Base-by-base conservation (phyloP, 2,797 vertebrate species). In the Sebastes taczanowskii region DNA sequence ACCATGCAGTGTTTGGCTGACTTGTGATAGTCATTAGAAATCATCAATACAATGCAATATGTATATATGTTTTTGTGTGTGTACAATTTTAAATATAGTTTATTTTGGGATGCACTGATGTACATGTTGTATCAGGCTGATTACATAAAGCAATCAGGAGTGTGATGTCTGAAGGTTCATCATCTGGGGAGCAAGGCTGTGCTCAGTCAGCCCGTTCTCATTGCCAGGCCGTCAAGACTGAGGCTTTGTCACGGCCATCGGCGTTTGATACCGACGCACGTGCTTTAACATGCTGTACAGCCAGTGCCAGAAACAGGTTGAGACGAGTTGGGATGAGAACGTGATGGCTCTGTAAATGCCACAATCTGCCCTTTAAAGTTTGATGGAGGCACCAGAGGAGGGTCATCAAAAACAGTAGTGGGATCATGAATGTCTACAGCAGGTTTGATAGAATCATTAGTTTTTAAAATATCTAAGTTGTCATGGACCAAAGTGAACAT, bases 31-130 rank as follows among this genome's bases (percentile, higher is more conserved):
- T 77, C 46, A n/a, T 70, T 66, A 4, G 23, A 22, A 59, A 59
- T 25, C 46, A 55, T 69, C 35, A 74, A 55, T 71, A 63, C 20
- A 52, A 53, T n/a, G 10, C 64, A 3, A 10, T 74, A 13, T 68
- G 5, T 32, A 34, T 25, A 49, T 25, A 7, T 25, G 10, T 25
- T 5, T 53, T 2, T 68, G 29, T 30, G 25, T 68, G 6, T 74
- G 35, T 53, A 11, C 11, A 52, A 4, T 77, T 79, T 34, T 62
- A 68, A 80, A 65, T 67, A 1, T 23, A 30, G 7, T 71, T 20
- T 53, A 14, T 65, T 63, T 27, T 62, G 72, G 72, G 70, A 74
- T 74, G 74, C 77, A 83, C 71, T 77, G 56, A 72, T 59, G 62
- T 13, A 46, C 42, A 46, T 46, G 42, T 46, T 46, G 42, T 58